These are phyloP conservation scores for Pteronura brasiliensis DNA, from an alignment of 2,113 vertebrate species.

Conservation along the genomic window DNA sequence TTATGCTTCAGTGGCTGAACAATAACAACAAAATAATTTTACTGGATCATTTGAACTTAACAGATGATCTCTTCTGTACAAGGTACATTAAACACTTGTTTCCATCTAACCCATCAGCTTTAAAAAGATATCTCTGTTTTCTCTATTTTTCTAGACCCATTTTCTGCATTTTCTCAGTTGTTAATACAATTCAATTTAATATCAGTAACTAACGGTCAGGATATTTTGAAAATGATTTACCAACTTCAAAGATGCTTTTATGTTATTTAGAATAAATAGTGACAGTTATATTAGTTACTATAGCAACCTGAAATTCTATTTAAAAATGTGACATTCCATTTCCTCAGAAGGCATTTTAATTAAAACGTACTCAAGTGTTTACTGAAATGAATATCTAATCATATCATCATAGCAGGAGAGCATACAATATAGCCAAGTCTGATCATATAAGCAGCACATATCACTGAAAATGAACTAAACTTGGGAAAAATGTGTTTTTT, in stretches of 20 bases:
- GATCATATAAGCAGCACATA: background rate
- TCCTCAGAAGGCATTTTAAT: slow-evolving; percentile 43
- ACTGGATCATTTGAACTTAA: slow-evolving; percentile 65
- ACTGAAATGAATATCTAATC: slow-evolving; percentile 54
- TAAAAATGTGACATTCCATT: slow-evolving; percentile 43
- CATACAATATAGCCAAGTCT: background rate
- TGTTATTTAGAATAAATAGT: slow-evolving; percentile 52
- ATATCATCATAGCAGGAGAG: slow-evolving; percentile 22
- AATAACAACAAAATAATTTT: slow-evolving; percentile 51
- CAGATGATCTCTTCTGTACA: slow-evolving; percentile 27
- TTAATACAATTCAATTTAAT: slow-evolving; percentile 39
- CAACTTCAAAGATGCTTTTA: slow-evolving; percentile 43
- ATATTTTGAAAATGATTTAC: slow-evolving; percentile 35
- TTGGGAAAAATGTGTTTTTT: background rate
- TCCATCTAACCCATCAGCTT: background rate
- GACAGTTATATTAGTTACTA: slow-evolving; percentile 55
- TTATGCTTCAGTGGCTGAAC: slow-evolving; percentile 36
- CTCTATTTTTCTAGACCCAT: background rate
- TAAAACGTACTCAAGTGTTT: slow-evolving; percentile 46
- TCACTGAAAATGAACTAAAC: background rate
- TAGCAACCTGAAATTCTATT: slow-evolving; percentile 32
- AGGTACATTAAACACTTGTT: background rate
- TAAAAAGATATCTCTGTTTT: background rate
- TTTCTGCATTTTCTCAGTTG: background rate
- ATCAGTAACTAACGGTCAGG: slow-evolving; percentile 23